Evolutionary conservation across 2,888 invertebrate species (phyloP).

Genomic region (Trachelus troglodyta): DNA sequence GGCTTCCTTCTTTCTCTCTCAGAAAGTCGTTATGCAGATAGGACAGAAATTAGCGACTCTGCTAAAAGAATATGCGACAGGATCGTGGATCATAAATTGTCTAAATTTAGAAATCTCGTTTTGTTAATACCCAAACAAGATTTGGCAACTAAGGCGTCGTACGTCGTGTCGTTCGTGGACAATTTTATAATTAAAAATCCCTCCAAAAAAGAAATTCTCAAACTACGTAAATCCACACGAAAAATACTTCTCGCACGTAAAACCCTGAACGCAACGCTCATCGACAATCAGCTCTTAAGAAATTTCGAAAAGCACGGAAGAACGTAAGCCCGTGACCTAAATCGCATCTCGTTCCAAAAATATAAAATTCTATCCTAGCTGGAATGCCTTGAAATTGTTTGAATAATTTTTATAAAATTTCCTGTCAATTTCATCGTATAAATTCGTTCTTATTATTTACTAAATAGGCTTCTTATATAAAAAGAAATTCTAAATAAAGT

Average conservation of each 20-base stretch:
- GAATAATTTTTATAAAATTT: not conserved
- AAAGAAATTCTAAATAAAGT: not conserved
- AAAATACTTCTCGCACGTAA: not conserved
- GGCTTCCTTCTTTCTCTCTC: not conserved
- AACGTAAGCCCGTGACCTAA: not conserved
- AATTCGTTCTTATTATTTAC: not conserved
- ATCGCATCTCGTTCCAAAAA: not conserved
- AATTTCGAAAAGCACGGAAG: not conserved
- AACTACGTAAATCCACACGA: not conserved
- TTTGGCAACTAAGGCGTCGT: slow-evolving; percentile 32
- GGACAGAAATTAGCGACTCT: not conserved
- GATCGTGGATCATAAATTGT: slow-evolving; percentile 47
- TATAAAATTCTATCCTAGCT: not conserved
- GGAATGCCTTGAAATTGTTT: not conserved
- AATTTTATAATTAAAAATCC: not conserved
- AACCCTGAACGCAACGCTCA: not conserved
- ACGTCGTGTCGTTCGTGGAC: not conserved
- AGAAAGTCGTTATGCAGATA: not conserved
- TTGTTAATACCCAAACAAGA: slow-evolving; percentile 33
- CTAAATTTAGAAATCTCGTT: slow-evolving; percentile 49
- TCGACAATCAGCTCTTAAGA: not conserved
- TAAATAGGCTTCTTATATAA: not conserved
- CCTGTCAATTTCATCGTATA: not conserved
- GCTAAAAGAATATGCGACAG: slow-evolving; percentile 17
- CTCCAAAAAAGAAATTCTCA: not conserved